These are phyloP conservation scores for Antechinus stuartii DNA, from an alignment of 2,113 vertebrate species.

Conservation along the genomic window DNA sequence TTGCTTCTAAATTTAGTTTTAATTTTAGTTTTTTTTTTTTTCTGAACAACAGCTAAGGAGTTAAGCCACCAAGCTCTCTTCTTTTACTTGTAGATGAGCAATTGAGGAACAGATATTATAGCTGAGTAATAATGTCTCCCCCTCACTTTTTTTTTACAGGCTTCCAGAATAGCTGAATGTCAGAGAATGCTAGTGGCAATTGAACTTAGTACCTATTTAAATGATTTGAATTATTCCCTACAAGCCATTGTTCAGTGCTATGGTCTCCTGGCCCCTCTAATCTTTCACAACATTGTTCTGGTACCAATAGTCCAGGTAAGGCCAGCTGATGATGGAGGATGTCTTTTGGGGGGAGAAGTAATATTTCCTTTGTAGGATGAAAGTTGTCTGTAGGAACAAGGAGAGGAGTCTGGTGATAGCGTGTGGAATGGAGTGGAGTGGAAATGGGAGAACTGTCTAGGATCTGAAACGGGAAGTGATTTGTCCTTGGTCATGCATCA, in stretches of 20 bases:
- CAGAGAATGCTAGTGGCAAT: conserved; percentile 90
- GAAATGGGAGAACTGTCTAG: not conserved
- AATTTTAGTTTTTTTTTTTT: conserved; percentile 18
- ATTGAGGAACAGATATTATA: conserved; percentile 32
- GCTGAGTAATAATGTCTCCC: conserved; percentile 54
- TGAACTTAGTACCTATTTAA: conserved; percentile 91
- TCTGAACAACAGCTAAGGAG: not conserved
- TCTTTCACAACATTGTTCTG: conserved; percentile 91
- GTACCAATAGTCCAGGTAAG: conserved; percentile 90
- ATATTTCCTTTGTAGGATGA: not conserved
- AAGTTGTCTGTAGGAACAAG: not conserved
- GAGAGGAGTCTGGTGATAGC: not conserved
- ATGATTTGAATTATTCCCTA: conserved; percentile 86
- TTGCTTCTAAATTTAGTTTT: conserved; percentile 36
- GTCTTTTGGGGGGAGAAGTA: conserved; percentile 11
- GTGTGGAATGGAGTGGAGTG: not conserved
- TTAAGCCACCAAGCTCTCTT: conserved; percentile 32
- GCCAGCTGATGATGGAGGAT: conserved; percentile 30
- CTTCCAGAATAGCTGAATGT: conserved; percentile 91
- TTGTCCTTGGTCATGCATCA: not conserved
- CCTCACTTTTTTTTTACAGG: conserved; percentile 84
- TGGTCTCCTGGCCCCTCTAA: conserved; percentile 91
- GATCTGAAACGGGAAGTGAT: not conserved
- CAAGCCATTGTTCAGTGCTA: conserved; percentile 93
- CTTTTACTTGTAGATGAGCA: conserved; percentile 25